Base-by-base conservation (phyloP, 2,888 invertebrate species). In the Acleris sparsana region DNA sequence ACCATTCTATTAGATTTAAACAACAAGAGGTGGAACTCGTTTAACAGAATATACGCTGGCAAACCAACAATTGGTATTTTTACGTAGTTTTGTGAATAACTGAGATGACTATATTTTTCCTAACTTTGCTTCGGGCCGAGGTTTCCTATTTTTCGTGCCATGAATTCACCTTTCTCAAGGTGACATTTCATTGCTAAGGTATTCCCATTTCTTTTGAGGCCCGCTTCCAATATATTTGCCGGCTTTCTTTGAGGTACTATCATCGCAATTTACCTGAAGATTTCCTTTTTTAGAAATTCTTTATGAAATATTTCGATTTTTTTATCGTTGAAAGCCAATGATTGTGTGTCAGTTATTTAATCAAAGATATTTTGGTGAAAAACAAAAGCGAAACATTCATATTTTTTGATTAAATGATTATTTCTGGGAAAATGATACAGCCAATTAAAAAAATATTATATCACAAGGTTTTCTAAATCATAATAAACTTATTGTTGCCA, bases 201-300 rank as follows among this genome's bases (percentile, higher is more conserved):
- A 64, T 64, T 65, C 60, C 22, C 55, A 18, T 64, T 64, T 51
- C 64, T 56, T 56, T 68, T 61, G 57, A 52, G 53, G 60, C 64
- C 59, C 39, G 39, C 43, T 64, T 57, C 57, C 55, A 48, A 64
- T 68, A 59, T 55, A 67, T 68, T 68, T 56, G 55, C 44, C 48
- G 39, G 48, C 52, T 56, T 56, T 53, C 39, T 68, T 63, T 56
- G 63, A 49, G 55, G 52, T 33, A 51, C 56, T 44, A 60, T 57
- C 46, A 53, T 39, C 56, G 68, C 51, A 60, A 61, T 65, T 60
- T 56, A 61, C 55, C 20, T 2, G 51, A 44, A n/a, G n/a, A 60
- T 52, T 39, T 52, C 43, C 43, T 20, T 55, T 65, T 25, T 55
- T 60, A 5, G 1, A 49, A 9, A 18, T 53, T 49, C 49, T 0